Evolutionary conservation across 2,113 vertebrate genomes (phyloP).

Genomic region (Bostrychus sinensis): DNA sequence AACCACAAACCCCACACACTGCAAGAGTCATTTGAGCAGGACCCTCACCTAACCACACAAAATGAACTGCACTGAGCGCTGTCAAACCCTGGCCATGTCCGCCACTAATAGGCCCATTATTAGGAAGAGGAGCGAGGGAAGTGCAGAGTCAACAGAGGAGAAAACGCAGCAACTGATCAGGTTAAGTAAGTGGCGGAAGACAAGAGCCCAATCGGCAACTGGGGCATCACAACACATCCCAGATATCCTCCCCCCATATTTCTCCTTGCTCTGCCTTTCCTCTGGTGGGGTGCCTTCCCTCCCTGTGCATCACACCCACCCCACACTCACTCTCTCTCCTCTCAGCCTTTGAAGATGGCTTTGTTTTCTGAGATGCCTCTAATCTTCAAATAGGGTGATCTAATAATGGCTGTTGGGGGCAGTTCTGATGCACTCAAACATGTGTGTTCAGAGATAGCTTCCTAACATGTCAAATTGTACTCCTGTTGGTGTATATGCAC

Average conservation of each 20-base stretch:
- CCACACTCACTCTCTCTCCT: slow-evolving; percentile 13
- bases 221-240: slow-evolving; percentile 68
- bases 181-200: slow-evolving; percentile 73
- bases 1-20: slow-evolving; percentile 20
- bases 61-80: slow-evolving; percentile 36
- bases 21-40: slow-evolving; percentile 10
- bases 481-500: neutral
- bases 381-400: slow-evolving; percentile 68
- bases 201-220: slow-evolving; percentile 62
- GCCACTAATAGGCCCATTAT: slow-evolving; percentile 70
- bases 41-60: slow-evolving; percentile 7
- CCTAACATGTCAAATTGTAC: slow-evolving; percentile 39
- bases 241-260: slow-evolving; percentile 10
- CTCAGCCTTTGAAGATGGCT: slow-evolving; percentile 70
- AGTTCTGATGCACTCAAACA: slow-evolving; percentile 33
- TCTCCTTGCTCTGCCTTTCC: slow-evolving; percentile 24
- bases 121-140: slow-evolving; percentile 43
- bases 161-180: slow-evolving; percentile 48
- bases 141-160: slow-evolving; percentile 50
- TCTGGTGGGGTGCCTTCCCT: slow-evolving; percentile 37
- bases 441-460: slow-evolving; percentile 18
- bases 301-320: slow-evolving; percentile 16
- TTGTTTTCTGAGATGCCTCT: slow-evolving; percentile 67
- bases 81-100: slow-evolving; percentile 55
- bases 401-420: slow-evolving; percentile 53